Conservation (phyloP, 2,888 invertebrate genomes). For the Sarcophaga subvicina region DNA sequence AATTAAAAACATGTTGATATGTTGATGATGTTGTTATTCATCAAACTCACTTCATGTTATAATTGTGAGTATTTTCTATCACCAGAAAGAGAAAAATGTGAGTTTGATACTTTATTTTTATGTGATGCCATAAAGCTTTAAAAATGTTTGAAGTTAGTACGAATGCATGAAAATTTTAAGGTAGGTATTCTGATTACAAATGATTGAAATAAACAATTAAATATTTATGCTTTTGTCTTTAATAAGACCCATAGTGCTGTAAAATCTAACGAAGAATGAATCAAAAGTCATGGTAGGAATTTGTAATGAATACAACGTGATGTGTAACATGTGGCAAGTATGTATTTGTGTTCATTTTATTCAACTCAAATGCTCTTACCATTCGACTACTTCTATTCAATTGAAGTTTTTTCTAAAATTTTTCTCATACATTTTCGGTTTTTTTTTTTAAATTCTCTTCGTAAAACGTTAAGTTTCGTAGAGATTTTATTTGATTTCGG, state of each 20-base stretch:
- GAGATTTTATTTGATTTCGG: background rate
- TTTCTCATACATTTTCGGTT: background rate
- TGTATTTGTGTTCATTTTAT: slow-evolving; percentile 35
- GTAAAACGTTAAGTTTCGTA: background rate
- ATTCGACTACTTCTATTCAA: slow-evolving; percentile 49
- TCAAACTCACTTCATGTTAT: no score
- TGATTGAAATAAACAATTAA: no score
- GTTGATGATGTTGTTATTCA: no score
- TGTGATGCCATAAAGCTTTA: no score
- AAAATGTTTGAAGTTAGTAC: no score
- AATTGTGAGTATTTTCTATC: no score
- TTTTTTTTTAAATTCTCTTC: background rate
- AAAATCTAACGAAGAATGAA: slow-evolving; percentile 8
- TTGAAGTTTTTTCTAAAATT: slow-evolving; percentile 40
- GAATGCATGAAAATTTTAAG: no score
- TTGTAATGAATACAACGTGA: slow-evolving; percentile 63
- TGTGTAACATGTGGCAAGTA: slow-evolving; percentile 64
- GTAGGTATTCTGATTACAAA: no score
- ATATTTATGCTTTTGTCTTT: no score
- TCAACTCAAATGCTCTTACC: slow-evolving; percentile 22
- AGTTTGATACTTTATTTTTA: no score
- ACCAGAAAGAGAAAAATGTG: no score
- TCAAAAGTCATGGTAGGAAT: slow-evolving; percentile 41
- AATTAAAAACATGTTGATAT: no score
- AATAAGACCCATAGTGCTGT: slow-evolving; percentile 15